Conservation (phyloP, 2,888 invertebrate genomes). For the Trachelus iudaicus region DNA sequence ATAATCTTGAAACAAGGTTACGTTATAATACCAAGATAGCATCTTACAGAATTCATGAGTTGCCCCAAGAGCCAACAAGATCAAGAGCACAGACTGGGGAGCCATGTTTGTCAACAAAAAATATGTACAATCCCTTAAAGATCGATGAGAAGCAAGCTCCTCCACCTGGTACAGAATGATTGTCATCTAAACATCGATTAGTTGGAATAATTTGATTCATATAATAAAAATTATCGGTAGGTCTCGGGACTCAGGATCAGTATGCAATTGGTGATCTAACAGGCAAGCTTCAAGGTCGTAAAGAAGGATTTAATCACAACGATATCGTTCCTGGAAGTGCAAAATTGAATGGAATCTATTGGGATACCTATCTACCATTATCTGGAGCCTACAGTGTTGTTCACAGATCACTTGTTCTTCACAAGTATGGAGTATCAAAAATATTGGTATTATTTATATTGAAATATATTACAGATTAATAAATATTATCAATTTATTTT, state of each 20-base stretch:
- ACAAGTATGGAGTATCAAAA: slow-evolving; percentile 69
- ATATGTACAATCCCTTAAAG: slow-evolving; percentile 80
- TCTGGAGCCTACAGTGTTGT: slow-evolving; percentile 82
- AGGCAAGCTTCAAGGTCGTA: slow-evolving; percentile 83
- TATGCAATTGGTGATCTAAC: slow-evolving; percentile 91
- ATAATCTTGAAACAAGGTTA: slow-evolving; percentile 76
- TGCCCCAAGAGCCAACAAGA: slow-evolving; percentile 74
- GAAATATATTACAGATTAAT: background rate
- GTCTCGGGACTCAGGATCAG: slow-evolving; percentile 87
- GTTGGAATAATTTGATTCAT: slow-evolving; percentile 4
- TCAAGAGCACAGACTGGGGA: slow-evolving; percentile 63
- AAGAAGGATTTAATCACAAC: slow-evolving; percentile 76
- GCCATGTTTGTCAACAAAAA: slow-evolving; percentile 78
- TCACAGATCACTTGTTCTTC: slow-evolving; percentile 83
- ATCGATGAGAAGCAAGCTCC: slow-evolving; percentile 71
- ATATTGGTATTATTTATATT: background rate
- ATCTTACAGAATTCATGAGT: slow-evolving; percentile 77
- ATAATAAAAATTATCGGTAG: slow-evolving; percentile 59
- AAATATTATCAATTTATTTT: background rate
- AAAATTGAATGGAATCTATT: slow-evolving; percentile 79
- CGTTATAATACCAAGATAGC: slow-evolving; percentile 80
- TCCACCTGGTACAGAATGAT: slow-evolving; percentile 71
- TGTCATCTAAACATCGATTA: slow-evolving; percentile 7
- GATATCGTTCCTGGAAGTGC: slow-evolving; percentile 78
- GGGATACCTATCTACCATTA: slow-evolving; percentile 88